phyloP scores from a whole-genome alignment of 2,888 invertebrate genomes.

The Sinodicranocentrus sp. region DNA sequence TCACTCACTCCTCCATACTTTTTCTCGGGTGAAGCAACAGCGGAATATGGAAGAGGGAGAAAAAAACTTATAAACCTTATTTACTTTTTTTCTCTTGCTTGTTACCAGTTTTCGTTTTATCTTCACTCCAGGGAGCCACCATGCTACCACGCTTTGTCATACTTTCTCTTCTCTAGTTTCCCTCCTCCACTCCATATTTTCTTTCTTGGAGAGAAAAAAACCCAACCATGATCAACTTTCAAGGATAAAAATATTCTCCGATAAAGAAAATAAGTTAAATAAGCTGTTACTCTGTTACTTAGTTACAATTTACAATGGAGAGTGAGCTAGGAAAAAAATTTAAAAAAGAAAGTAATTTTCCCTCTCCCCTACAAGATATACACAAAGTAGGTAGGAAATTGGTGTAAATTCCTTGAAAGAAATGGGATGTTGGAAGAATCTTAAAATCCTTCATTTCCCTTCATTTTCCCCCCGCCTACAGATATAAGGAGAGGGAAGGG shows the following conservation, averaged over 20 bases:
- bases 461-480: background rate
- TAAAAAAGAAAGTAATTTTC: too few species aligned
- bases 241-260: background rate
- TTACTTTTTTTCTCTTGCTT: constrained; percentile 38
- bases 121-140: constrained; percentile 56
- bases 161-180: background rate
- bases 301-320: too few species aligned
- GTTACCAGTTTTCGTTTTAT: constrained; percentile 57
- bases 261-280: constrained; percentile 15
- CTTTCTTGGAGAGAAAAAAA: background rate
- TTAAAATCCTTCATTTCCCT: constrained; percentile 21
- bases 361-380: too few species aligned
- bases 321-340: too few species aligned
- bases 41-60: background rate
- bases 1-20: background rate
- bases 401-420: constrained; percentile 11
- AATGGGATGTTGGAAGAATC: constrained; percentile 23
- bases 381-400: background rate
- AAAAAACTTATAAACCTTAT: constrained; percentile 40
- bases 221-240: constrained; percentile 25
- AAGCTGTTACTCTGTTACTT: constrained; percentile 22
- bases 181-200: background rate
- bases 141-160: background rate
- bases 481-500: too few species aligned
- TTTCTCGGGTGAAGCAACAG: constrained; percentile 28